Base-by-base conservation (phyloP, 1,140 invertebrate species). In the Metaphire vulgaris region DNA sequence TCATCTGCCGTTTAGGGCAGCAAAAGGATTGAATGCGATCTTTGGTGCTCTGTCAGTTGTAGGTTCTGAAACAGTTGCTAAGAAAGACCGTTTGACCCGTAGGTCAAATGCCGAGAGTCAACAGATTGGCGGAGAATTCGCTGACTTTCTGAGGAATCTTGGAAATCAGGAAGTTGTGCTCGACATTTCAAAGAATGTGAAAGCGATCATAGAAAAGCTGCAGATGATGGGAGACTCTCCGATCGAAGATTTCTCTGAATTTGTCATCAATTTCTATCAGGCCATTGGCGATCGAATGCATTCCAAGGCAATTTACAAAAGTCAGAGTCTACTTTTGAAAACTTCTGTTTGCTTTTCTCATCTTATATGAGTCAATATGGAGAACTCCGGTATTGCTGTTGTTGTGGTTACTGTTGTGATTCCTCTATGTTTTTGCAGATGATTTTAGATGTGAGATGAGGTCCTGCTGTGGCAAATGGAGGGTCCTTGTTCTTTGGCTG, bases 221-320 rank as follows among this genome's bases (percentile, higher is more conserved):
- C 86, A 90, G 32, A 89, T 89, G 78, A 89, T 89, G 77, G 88
- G 89, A 33, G 89, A 91, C 76, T 82, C 90, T 81, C 88, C 89
- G 67, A 90, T 96, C 26, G 95, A 97, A 71, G 94, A 97, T 78
- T 85, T 97, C 15, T 93, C 94, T 0, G 94, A 97, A 82, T 87
- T 91, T 29, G 91, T 95, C 33, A 95, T 98, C 85, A 92, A 93
- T 81, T 95, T 94, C 83, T 98, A 98, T 86, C 91, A 92, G 85
- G 88, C 89, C 67, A 91, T 95, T 84, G 89, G 89, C 72, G 92
- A 92, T 79, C 88, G 91, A 80, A 78, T 86, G 70, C 76, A 81
- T 81, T 90, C 88, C n/a, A 88, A 90, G 81, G 77, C 85, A 26
- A 87, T 90, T 84, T 96, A 92, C 87, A 87, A 90, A 86, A 90